phyloP scores from a whole-genome alignment of 2,797 vertebrate species.

The Gymnothorax javanicus region DNA sequence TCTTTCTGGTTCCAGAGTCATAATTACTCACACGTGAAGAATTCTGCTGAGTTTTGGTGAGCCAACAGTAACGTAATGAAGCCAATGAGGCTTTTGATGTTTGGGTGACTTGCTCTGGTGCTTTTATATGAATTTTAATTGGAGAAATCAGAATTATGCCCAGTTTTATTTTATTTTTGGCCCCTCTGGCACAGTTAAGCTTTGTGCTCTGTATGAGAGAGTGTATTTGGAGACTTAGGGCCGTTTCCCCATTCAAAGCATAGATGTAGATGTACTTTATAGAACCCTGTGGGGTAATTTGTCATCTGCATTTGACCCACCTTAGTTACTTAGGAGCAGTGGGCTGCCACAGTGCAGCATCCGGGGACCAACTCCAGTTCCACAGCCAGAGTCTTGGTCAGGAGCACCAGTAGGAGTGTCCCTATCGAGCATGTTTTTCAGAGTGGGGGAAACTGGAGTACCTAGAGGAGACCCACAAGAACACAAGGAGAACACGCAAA shows the following conservation, averaged over 20 bases:
- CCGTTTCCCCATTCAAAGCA: constrained; percentile 5
- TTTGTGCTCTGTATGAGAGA: not conserved
- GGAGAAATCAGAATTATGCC: not conserved
- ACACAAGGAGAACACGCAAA: too few species aligned
- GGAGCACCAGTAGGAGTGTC: too few species aligned
- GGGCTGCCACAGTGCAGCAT: too few species aligned
- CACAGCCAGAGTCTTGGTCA: too few species aligned
- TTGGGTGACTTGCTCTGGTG: not conserved
- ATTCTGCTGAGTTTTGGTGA: not conserved
- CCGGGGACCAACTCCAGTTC: too few species aligned
- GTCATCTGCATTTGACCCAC: too few species aligned
- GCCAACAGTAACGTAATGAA: not conserved
- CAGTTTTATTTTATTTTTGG: not conserved
- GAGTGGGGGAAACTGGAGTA: too few species aligned
- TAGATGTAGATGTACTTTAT: not conserved
- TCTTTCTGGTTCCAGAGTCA: not conserved
- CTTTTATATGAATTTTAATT: not conserved
- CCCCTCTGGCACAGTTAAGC: not conserved
- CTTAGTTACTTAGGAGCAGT: too few species aligned
- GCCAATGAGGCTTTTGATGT: constrained; percentile 7
- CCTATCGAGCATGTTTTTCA: too few species aligned
- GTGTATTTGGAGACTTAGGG: not conserved
- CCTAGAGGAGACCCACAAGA: too few species aligned
- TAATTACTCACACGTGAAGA: not conserved
- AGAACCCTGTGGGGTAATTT: too few species aligned